These are phyloP conservation scores for Laspeyria flexula DNA, from an alignment of 2,888 invertebrate genomes.

Conservation along the genomic window DNA sequence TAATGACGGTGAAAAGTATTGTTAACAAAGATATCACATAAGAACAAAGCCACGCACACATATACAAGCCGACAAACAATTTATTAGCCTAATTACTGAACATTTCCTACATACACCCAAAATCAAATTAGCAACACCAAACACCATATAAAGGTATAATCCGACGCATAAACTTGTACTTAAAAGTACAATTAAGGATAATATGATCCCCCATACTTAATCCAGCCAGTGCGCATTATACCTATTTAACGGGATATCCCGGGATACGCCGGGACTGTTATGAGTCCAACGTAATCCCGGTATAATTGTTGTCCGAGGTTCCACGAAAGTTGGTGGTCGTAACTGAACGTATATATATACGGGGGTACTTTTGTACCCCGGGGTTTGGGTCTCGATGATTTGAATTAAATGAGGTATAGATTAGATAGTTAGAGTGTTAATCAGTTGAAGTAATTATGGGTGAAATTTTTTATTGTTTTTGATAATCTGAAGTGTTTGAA, in stretches of 20 bases:
- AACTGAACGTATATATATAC: constrained; percentile 65
- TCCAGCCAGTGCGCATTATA: constrained; percentile 75
- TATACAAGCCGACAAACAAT: not conserved
- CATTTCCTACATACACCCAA: constrained; percentile 12
- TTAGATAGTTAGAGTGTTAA: constrained; percentile 34
- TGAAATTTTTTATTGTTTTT: constrained; percentile 2
- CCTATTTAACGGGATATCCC: constrained; percentile 78
- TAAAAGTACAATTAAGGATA: constrained; percentile 76
- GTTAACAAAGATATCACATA: not conserved
- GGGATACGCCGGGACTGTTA: constrained; percentile 64
- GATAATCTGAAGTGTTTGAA: not conserved
- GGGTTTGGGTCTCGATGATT: constrained; percentile 40
- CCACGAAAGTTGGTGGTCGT: constrained; percentile 68
- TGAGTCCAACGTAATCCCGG: constrained; percentile 77
- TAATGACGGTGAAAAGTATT: too few relatives aligned
- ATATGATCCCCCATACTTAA: constrained; percentile 76
- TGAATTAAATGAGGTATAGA: constrained; percentile 52
- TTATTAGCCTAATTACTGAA: constrained; percentile 24
- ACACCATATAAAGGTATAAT: constrained; percentile 48
- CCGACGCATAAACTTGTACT: constrained; percentile 70
- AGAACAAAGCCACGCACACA: not conserved
- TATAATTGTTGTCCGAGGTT: constrained; percentile 81
- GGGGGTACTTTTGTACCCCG: constrained; percentile 49
- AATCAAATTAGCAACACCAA: constrained; percentile 48
- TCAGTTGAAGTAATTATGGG: constrained; percentile 8